Conservation (phyloP, 2,888 invertebrate species). For the Orthosia cruda region DNA sequence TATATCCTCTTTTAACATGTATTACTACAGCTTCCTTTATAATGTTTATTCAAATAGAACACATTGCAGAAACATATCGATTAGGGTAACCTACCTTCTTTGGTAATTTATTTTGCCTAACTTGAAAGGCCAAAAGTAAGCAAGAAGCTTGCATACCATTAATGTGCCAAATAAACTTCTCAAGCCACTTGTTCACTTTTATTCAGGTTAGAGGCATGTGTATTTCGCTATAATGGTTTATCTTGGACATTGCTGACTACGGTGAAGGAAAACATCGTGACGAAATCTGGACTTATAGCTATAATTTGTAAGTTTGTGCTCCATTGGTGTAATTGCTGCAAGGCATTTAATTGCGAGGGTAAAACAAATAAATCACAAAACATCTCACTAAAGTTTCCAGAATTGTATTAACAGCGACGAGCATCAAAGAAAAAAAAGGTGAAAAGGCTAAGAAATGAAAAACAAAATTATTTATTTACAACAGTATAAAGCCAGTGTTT, state of each 20-base stretch:
- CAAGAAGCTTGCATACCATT: too few species aligned
- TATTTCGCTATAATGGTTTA: too few species aligned
- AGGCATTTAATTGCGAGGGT: too few species aligned
- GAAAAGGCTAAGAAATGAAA: constrained; percentile 1
- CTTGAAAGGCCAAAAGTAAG: background rate
- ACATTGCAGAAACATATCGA: constrained; percentile 3
- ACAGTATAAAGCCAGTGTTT: constrained; percentile 14
- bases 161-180: too few species aligned
- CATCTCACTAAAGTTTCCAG: background rate
- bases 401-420: background rate
- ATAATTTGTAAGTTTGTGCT: too few species aligned
- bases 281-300: too few species aligned
- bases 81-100: background rate
- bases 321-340: too few species aligned
- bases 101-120: background rate
- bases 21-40: constrained; percentile 16
- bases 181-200: too few species aligned
- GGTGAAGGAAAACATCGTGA: too few species aligned
- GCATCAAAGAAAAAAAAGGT: background rate
- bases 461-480: constrained; percentile 19
- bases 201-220: too few species aligned
- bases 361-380: background rate
- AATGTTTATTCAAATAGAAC: constrained; percentile 15
- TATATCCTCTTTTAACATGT: constrained; percentile 10
- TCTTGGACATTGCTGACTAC: too few species aligned